Base-by-base conservation (phyloP, 2,888 invertebrate genomes). In the Drosophila rellima region DNA sequence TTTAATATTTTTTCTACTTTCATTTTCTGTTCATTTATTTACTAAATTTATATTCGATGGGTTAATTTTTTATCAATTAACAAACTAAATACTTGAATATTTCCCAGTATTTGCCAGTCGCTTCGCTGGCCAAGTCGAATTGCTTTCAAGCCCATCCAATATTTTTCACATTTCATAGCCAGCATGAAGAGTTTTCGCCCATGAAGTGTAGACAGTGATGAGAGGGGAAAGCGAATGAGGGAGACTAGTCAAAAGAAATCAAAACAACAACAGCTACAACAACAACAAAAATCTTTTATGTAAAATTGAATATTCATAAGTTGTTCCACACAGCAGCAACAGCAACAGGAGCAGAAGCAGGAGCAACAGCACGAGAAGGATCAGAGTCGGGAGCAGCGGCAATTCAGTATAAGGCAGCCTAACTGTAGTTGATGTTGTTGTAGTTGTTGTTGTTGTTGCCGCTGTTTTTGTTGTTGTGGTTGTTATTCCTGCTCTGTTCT, bases 301-400 rank as follows among this genome's bases (percentile, higher is more conserved):
- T 88, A 82, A 86, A 85, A 85, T 85, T 85, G 85, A 85, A 85
- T 85, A 85, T 85, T 85, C 85, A 85, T 85, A 85, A 85, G 88
- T 85, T 83, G 86, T 71, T 64, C 64, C 66, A 86, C 78, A 78
- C 63, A 78, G 55, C 45, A 55, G 63, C 63, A 66, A 61, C 17
- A 45, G 67, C 50, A 61, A 52, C 60, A 61, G 57, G 29, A 63
- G 60, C 44, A 52, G 55, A 3, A n/a, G 48, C 8, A 50, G 57
- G 6, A 62, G 31, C 42, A 40, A 42, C 0, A 39, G 39, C 3
- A 15, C 39, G 13, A 61, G 57, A 26, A 7, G 23, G 23, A 26
- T 26, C 23, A 26, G 40, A 50, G 47, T 55, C n/a, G 35, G 55
- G 2, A 50, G 45, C 37, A 55, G 26, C 20, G 51, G 55, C 42